Evolutionary conservation across 2,113 vertebrate species (phyloP).

Genomic region (Chionodraco myersi): DNA sequence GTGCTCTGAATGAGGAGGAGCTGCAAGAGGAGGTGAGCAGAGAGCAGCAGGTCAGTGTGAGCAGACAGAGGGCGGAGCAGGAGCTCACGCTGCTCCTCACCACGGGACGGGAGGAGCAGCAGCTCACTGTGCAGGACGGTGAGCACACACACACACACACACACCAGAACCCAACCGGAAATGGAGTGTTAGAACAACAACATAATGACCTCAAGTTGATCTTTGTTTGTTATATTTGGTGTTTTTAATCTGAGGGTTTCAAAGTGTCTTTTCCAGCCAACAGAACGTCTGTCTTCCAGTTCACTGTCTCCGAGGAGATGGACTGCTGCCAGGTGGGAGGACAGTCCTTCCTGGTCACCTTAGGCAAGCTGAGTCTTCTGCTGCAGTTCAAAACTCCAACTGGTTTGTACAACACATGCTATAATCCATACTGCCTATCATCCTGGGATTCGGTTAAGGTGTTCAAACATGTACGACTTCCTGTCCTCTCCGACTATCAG

Average conservation of each 20-base stretch:
- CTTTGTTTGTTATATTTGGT: no score
- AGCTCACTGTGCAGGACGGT: constrained; percentile 71
- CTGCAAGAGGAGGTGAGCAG: not conserved
- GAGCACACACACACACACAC: not conserved
- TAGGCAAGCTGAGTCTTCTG: constrained; percentile 79
- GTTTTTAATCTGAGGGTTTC: no score
- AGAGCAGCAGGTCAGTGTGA: constrained; percentile 24
- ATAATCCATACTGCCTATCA: not conserved
- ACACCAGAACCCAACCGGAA: not conserved
- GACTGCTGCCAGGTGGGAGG: constrained; percentile 83
- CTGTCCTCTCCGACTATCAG: constrained; percentile 11
- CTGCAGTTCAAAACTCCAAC: constrained; percentile 80
- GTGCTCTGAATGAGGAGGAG: constrained; percentile 3
- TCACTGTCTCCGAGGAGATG: constrained; percentile 78
- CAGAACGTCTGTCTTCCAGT: constrained; percentile 81
- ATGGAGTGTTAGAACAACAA: not conserved
- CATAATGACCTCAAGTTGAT: not conserved
- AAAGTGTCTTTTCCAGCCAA: constrained; percentile 67
- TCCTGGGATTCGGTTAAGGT: not conserved
- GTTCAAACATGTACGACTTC: not conserved
- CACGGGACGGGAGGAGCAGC: constrained; percentile 25
- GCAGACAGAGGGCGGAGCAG: constrained; percentile 43
- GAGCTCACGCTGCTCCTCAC: constrained; percentile 59
- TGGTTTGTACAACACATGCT: constrained; percentile 77
- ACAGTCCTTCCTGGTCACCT: constrained; percentile 84